A percentile compares a stretch with the other conserved stretches of the same genome.
Conservation (phyloP, 2,888 invertebrate species). For the Aricia artaxerxes region DNA sequence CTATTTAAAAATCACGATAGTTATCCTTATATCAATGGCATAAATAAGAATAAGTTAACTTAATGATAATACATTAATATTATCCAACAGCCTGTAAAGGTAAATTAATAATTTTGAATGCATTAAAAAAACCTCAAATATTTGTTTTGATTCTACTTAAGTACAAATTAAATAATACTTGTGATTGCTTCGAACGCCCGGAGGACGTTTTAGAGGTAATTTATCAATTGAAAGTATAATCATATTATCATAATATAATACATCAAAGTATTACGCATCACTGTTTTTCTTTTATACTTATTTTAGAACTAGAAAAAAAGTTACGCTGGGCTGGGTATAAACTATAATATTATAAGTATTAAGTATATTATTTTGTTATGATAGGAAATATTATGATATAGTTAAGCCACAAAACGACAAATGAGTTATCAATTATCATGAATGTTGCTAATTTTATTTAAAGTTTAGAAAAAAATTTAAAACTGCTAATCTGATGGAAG, state of each 20-base stretch:
- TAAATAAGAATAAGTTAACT: no score
- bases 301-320: not conserved
- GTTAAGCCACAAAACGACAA: not conserved
- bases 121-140: not conserved
- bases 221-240: not conserved
- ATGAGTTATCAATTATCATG: not conserved
- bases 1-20: no score
- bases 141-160: not conserved
- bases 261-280: not conserved
- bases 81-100: not conserved
- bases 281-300: not conserved
- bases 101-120: not conserved
- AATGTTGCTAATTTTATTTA: not conserved
- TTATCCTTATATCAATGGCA: no score
- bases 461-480: conserved; percentile 18
- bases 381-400: no score
- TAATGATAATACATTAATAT: no score
- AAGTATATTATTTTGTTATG: not conserved
- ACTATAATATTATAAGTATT: not conserved
- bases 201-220: not conserved
- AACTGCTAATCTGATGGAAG: not conserved
- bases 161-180: not conserved
- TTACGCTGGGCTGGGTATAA: not conserved
- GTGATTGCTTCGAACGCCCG: not conserved
- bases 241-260: not conserved